Conservation (phyloP, 2,113 vertebrate genomes). For the Eptatretus burgeri region DNA sequence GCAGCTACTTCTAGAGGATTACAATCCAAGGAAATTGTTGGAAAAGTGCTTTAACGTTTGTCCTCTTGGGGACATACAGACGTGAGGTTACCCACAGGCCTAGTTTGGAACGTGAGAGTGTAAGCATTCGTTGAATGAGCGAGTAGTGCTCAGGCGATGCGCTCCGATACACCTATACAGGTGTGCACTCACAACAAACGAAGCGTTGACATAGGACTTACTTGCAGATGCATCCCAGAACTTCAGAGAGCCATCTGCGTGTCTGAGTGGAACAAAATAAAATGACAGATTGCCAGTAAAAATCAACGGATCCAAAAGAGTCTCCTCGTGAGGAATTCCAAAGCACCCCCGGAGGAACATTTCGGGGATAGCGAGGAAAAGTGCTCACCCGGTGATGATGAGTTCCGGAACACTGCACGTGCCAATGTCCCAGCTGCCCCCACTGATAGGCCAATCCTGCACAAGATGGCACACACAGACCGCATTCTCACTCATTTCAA, state of each 20-base stretch:
- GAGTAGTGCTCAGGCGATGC: conserved; percentile 10
- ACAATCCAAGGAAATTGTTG: too few species aligned
- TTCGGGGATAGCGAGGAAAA: conserved; percentile 13
- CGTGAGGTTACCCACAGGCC: too few species aligned
- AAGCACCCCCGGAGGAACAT: conserved; percentile 10
- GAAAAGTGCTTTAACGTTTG: too few species aligned
- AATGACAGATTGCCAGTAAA: conserved; percentile 10
- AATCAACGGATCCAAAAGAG: conserved; percentile 8
- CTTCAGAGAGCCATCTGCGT: conserved; percentile 82
- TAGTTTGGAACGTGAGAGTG: too few species aligned
- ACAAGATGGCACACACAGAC: background rate
- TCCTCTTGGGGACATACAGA: too few species aligned
- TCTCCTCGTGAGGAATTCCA: conserved; percentile 7
- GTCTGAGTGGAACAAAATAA: conserved; percentile 25
- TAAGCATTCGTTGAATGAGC: conserved; percentile 12
- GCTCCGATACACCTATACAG: background rate
- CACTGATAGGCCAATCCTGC: conserved; percentile 77
- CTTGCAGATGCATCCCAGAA: conserved; percentile 69
- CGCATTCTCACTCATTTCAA: conserved; percentile 4
- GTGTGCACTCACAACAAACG: too few species aligned
- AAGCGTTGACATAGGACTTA: conserved; percentile 23
- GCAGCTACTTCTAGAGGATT: too few species aligned
- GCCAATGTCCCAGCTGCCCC: conserved; percentile 73
- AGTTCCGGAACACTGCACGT: conserved; percentile 75
- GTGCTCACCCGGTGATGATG: conserved; percentile 74